Base-by-base conservation (phyloP, 2,113 vertebrate species). In the Axis porcinus region DNA sequence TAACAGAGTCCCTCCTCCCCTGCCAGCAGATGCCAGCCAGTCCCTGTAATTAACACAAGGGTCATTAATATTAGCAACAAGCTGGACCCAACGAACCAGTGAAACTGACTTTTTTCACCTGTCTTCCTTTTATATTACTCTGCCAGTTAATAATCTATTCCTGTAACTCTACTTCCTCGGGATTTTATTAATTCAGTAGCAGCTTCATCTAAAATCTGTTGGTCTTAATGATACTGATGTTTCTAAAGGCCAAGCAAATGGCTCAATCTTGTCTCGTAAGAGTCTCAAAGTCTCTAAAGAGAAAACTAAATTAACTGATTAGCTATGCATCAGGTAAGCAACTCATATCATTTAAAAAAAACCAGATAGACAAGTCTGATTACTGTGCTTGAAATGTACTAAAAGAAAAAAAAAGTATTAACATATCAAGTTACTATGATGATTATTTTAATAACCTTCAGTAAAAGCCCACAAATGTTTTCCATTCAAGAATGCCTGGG, bases 121-220 rank as follows among this genome's bases (percentile, higher is more conserved):
- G 60, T 57, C 83, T 94, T 67, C 55, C 62, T 89, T 58, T 30
- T 57, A 2, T 27, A 76, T 79, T 28, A 87, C 89, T 92, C 82
- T 86, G 50, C 54, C 89, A 70, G 76, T 30, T 70, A 76, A 27
- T 85, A 92, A 85, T 55, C 86, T 86, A 57, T 16, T 47, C 84
- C 36, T 88, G 14, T 43, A 1, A 52, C 62, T 60, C 92, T 36
- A 1, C 7, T 85, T 62, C 43, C 62, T 4, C 28, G 55, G 94
- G 94, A 97, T 95, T 57, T 84, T n/a, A 79, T 54, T 12, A 55
- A 97, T 79, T 98, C 96, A 86, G 30, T 0, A 98, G 97, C 98
- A 98, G 98, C 98, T 98, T 62, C 94, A 95, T 95, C 97, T 98
- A 91, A 97, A 98, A 96, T 95, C 43, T 55, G 88, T 97, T 87